Percentiles rank a stretch among this genome's conserved stretches.
Evolutionary conservation across 2,888 invertebrate genomes (phyloP).

Genomic region (Agrotis clavis): DNA sequence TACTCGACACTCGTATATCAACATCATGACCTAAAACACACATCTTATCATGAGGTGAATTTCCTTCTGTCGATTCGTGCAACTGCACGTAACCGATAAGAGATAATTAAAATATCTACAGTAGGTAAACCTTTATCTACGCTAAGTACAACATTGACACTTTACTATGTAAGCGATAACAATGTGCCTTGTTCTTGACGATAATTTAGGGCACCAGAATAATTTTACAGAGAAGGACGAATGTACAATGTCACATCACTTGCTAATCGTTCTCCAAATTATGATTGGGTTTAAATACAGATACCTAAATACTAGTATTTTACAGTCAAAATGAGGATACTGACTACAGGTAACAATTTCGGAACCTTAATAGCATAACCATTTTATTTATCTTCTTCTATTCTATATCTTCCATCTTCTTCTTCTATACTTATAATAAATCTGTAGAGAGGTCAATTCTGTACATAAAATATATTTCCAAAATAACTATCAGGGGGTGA

Average conservation of each 20-base stretch:
- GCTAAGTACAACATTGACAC: constrained; percentile 25
- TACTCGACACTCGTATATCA: no score
- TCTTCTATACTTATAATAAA: no score
- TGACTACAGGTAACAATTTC: not conserved
- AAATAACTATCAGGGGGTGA: no score
- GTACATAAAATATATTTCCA: no score
- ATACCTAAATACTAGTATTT: not conserved
- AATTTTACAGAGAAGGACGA: constrained; percentile 3
- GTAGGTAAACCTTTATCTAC: constrained; percentile 49
- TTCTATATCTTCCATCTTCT: no score
- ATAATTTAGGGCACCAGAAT: constrained; percentile 40
- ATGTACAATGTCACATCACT: not conserved
- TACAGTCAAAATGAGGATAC: no score
- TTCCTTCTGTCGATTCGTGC: constrained; percentile 18
- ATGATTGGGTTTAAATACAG: no score
- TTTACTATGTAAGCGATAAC: constrained; percentile 19
- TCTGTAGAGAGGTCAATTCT: no score
- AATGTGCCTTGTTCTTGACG: constrained; percentile 14
- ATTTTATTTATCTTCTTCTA: no score
- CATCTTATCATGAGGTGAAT: constrained; percentile 32
- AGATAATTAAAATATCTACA: no score
- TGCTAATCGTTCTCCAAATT: no score
- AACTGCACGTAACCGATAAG: not conserved
- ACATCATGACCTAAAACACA: constrained; percentile 33
- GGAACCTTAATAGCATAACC: not conserved